A percentile compares a stretch with the other conserved stretches of the same genome.
These are phyloP conservation scores for Cryptophagus acutangulus DNA, from an alignment of 2,888 invertebrate species.

Conservation along the genomic window DNA sequence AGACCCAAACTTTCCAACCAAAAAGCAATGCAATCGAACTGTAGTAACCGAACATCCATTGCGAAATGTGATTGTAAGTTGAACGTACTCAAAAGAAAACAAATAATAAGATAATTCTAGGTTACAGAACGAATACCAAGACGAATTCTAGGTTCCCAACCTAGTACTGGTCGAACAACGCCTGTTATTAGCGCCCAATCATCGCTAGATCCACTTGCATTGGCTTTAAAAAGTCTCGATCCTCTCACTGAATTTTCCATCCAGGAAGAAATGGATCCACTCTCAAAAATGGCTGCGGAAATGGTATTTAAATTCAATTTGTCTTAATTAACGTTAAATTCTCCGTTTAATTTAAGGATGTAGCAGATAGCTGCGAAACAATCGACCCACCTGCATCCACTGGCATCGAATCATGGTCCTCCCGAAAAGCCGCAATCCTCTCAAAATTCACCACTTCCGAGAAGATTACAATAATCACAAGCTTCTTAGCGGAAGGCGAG, in stretches of 20 bases:
- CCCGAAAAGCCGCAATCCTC: slow-evolving; percentile 71
- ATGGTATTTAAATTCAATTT: slow-evolving; percentile 37
- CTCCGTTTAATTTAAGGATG: slow-evolving; percentile 20
- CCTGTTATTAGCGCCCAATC: slow-evolving; percentile 43
- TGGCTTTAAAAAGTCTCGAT: slow-evolving; percentile 65
- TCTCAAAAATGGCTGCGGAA: slow-evolving; percentile 59
- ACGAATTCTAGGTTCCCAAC: slow-evolving; percentile 47
- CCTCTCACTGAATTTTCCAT: slow-evolving; percentile 68
- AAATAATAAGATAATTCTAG: slow-evolving; percentile 38
- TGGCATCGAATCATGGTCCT: slow-evolving; percentile 70
- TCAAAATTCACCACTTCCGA: slow-evolving; percentile 90
- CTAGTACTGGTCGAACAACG: slow-evolving; percentile 53
- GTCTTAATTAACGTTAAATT: slow-evolving; percentile 6
- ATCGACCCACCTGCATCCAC: slow-evolving; percentile 28
- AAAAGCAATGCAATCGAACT: no score
- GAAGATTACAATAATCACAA: slow-evolving; percentile 85
- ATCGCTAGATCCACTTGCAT: slow-evolving; percentile 53
- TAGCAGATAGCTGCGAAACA: slow-evolving; percentile 18
- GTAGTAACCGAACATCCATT: slow-evolving; percentile 54
- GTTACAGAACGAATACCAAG: slow-evolving; percentile 53
- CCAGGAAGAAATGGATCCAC: slow-evolving; percentile 57
- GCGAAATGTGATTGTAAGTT: slow-evolving; percentile 51
- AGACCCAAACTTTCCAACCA: no score
- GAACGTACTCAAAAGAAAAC: slow-evolving; percentile 3
- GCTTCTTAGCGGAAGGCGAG: slow-evolving; percentile 77